Base-by-base conservation (phyloP, 2,113 vertebrate genomes). In the Pseudolaguvia tuberculata region DNA sequence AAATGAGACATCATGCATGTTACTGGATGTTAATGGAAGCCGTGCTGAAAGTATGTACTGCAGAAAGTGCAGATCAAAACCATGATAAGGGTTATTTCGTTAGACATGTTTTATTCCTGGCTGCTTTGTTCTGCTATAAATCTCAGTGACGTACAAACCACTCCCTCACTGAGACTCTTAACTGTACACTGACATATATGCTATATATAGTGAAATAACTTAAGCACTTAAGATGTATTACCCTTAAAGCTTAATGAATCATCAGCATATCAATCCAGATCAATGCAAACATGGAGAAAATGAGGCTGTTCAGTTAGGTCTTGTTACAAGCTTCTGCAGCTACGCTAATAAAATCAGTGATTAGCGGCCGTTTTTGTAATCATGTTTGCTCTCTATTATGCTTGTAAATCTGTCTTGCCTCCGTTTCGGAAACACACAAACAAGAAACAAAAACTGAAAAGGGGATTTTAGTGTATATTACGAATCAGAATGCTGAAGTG, bases 271-370 rank as follows among this genome's bases (percentile, higher is more conserved):
- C 21, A n/a, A n/a, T n/a, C n/a, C n/a, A n/a, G n/a, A n/a, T n/a
- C n/a, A 23, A 14, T 29, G 27, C 48, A 23, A 31, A 18, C 45
- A 50, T 27, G 29, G 48, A 45, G 39, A 27, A 25, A 57, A 57
- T 20, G 13, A 4, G 12, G n/a, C 11, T 21, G 5, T 45, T 67
- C 2, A 31, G 20, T 4, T 35, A 35, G 3, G 3, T 70, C 35
- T 68, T 59, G 56, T 55, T 58, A 73, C 65, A 56, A n/a, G 35
- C 48, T 35, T 17, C 48, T 18, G 27, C 50, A 55, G 50, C 78
- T 61, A 57, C 45, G 27, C 17, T 75, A 65, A 79, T 75, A 31
- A 72, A 79, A 80, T 80, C 74, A 73, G 31, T 6, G 61, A 45
- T 56, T 66, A 72, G 57, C 15, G 15, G n/a, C 13, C 21, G 52